These are phyloP conservation scores for Triplophysa bombifrons DNA, from an alignment of 2,797 vertebrate species.

Conservation along the genomic window DNA sequence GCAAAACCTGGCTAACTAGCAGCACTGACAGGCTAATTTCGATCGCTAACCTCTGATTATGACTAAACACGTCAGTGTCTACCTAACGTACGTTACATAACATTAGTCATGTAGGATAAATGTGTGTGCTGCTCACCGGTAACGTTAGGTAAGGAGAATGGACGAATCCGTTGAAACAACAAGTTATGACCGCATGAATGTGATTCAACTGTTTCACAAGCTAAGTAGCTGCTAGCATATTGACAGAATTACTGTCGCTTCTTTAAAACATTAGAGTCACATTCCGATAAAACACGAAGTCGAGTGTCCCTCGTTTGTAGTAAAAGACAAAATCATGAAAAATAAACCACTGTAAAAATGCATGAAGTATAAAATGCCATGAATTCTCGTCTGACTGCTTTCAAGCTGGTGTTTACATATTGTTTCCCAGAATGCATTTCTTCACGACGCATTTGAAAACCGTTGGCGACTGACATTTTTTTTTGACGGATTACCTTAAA, in stretches of 20 bases:
- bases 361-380: conserved; percentile 8
- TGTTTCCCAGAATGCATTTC: conserved; percentile 58
- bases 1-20: conserved; percentile 15
- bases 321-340: conserved; percentile 10
- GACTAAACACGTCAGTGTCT: conserved; percentile 4
- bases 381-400: conserved; percentile 12
- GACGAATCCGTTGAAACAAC: conserved; percentile 38
- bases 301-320: background rate
- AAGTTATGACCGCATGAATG: conserved; percentile 43
- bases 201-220: conserved; percentile 43
- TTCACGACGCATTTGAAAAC: conserved; percentile 23
- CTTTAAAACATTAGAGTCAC: conserved; percentile 21
- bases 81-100: background rate
- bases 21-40: background rate
- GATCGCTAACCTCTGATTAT: conserved; percentile 44
- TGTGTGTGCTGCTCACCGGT: conserved; percentile 46
- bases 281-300: conserved; percentile 35
- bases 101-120: background rate
- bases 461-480: conserved; percentile 29
- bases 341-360: background rate
- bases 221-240: conserved; percentile 50
- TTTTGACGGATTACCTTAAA: conserved; percentile 41
- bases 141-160: conserved; percentile 8
- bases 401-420: conserved; percentile 56
- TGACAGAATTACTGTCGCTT: conserved; percentile 43